Base-by-base conservation (phyloP, 2,113 vertebrate species). In the Grammomys dolichurus region DNA sequence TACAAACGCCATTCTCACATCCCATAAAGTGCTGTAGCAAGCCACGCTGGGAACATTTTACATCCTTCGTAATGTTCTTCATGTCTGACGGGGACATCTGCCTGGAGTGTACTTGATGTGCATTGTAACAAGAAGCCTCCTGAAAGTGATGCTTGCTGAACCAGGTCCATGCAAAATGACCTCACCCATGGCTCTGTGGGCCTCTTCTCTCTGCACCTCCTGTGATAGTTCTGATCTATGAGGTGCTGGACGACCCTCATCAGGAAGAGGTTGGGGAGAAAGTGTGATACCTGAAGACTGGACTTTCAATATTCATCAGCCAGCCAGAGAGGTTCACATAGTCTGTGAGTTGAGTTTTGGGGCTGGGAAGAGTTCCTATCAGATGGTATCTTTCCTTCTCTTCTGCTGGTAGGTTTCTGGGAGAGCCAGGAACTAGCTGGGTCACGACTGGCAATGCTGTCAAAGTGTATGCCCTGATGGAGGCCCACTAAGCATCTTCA, bases 181-280 rank as follows among this genome's bases (percentile, higher is more conserved):
- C 75, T 97, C 58, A 89, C 3, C 43, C 26, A 5, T 12, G 7
- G 26, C 69, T n/a, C 81, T 19, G 0, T 0, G 3, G 69, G 51
- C 24, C 63, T 78, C 90, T 86, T n/a, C 70, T 91, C 46, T 91
- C 87, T 46, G 17, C 43, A 54, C 73, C 75, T 90, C 2, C 58
- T 92, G 31, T 84, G 56, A 82, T 80, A 56, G 51, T 86, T 91
- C 90, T 95, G 87, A 94, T 69, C 91, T 89, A 80, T 10, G 81
- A 93, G 78, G 82, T 93, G 60, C 51, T 77, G 69, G 24, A 70
- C 16, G 24, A 33, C 92, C 91, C 90, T 95, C 80, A 87, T 75
- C 51, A n/a, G 73, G 31, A 73, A 75, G 40, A 81, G 31, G 40
- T 65, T 90, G 75, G 72, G 19, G 60, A 89, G 77, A 43, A 89